Conservation (phyloP, 2,113 vertebrate genomes). For the Gulo gulo region DNA sequence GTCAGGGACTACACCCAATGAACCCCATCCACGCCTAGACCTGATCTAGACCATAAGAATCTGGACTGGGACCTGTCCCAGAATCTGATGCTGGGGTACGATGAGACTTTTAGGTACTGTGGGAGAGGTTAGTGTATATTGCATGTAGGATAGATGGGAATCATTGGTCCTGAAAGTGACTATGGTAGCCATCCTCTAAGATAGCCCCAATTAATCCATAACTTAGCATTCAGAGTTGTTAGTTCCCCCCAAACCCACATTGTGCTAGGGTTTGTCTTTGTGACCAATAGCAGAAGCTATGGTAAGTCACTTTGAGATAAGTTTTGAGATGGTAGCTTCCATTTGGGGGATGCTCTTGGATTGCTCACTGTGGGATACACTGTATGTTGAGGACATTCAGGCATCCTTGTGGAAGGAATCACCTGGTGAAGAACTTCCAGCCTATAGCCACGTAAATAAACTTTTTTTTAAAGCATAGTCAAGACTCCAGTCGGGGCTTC, state of each 20-base stretch:
- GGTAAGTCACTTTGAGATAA: neutral
- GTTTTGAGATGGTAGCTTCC: conserved; percentile 25
- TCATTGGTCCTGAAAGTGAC: neutral
- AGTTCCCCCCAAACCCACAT: neutral
- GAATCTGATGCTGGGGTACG: neutral
- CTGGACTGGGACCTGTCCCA: neutral
- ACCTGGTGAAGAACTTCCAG: neutral
- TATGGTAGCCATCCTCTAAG: neutral
- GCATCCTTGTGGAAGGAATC: neutral
- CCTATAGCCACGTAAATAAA: neutral
- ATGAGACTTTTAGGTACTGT: neutral
- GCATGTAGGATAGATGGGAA: neutral
- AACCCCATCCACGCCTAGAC: neutral
- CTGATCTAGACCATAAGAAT: neutral
- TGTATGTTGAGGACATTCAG: neutral
- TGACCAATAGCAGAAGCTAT: neutral
- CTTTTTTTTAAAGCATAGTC: neutral
- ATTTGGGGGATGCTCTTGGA: neutral
- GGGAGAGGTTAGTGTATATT: neutral
- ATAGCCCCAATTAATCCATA: neutral
- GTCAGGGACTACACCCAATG: neutral
- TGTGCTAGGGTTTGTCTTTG: neutral
- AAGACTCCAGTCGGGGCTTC: neutral
- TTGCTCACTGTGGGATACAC: neutral
- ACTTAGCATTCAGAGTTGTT: neutral